Evolutionary conservation across 1,140 invertebrate genomes (phyloP), one percentile per base, ranked within the genome.

Genomic region (Sinonovacula constricta): DNA sequence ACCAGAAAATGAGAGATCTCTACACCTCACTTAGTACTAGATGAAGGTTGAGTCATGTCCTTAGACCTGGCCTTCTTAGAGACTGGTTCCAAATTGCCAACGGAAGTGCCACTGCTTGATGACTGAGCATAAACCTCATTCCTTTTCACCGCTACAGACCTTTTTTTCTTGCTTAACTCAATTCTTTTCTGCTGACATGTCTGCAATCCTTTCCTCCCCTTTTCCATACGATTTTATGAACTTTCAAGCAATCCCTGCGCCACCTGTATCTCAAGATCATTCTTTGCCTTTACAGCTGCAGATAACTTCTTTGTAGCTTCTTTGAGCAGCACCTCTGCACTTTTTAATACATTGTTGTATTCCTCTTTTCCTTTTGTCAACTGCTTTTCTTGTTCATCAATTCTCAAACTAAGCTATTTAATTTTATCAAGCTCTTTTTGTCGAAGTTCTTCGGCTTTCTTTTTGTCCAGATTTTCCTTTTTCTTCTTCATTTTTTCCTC

Each of bases 151-250:
- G 53, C 67, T 18, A 33, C 51, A 69, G 51, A 56, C 57, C 67
- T 69, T 36, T 69, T 69, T n/a, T n/a, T n/a, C 53, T 69, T 69
- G 26, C 67, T 69, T n/a, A 69, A 56, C 53, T 31, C 67, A 69
- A 56, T 53, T 15, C 51, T 69, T 69, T 69, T 69, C 67, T 69
- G 67, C 31, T 69, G 49, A 34, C 67, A 69, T 22, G 18, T 33
- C 30, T 69, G 39, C 31, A 56, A 3, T 69, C 67, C 49, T n/a
- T n/a, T n/a, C n/a, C n/a, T n/a, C n/a, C n/a, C n/a, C n/a, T n/a
- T n/a, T n/a, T n/a, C n/a, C n/a, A 69, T 69, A 28, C 67, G 22
- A 22, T 56, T 69, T 33, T 69, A 30, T 26, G 67, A 49, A 33
- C 67, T 69, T 56, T 69, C 67, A 10, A 69, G 67, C 51, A 69